These are phyloP conservation scores for Scaptomyza hsui DNA, from an alignment of 1,140 invertebrate genomes.

Conservation along the genomic window DNA sequence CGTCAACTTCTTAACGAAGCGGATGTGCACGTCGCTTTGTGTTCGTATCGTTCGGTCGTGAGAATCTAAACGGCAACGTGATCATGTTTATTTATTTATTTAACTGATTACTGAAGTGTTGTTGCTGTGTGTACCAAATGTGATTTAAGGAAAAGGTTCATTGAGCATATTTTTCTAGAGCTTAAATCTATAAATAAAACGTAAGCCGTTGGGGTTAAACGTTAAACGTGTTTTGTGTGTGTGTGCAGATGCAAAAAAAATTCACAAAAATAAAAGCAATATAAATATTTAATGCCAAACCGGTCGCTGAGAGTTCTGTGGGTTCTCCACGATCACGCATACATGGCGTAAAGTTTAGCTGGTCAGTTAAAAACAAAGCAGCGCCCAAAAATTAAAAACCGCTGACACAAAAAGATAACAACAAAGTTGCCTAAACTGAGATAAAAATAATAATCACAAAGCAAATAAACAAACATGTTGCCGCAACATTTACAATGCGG, in stretches of 20 bases:
- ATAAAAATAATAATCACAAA: conserved; percentile 44
- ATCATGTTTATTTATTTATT: conserved; percentile 60
- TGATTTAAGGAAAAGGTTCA: conserved; percentile 59
- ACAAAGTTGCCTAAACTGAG: conserved; percentile 42
- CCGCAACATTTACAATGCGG: conserved; percentile 57
- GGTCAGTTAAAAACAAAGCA: conserved; percentile 39
- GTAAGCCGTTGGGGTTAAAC: conserved; percentile 40
- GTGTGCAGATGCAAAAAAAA: conserved; percentile 18
- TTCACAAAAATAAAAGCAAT: conserved; percentile 19
- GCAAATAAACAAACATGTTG: conserved; percentile 63
- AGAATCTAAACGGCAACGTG: conserved; percentile 16
- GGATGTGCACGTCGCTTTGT: conserved; percentile 30
- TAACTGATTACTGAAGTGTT: conserved; percentile 74
- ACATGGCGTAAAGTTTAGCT: conserved; percentile 40
- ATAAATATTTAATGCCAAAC: conserved; percentile 45
- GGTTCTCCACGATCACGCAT: neutral
- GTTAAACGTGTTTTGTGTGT: conserved; percentile 63
- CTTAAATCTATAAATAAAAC: conserved; percentile 68
- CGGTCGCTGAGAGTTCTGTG: conserved; percentile 31
- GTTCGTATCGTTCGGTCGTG: conserved; percentile 42
- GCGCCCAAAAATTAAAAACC: conserved; percentile 15
- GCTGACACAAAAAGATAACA: conserved; percentile 76
- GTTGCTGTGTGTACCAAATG: conserved; percentile 55
- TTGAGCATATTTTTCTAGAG: conserved; percentile 61
- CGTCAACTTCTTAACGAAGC: conserved; percentile 15